Conservation (phyloP, 35 echinoderm and acorn worm genomes). For the Diadema setosum region DNA sequence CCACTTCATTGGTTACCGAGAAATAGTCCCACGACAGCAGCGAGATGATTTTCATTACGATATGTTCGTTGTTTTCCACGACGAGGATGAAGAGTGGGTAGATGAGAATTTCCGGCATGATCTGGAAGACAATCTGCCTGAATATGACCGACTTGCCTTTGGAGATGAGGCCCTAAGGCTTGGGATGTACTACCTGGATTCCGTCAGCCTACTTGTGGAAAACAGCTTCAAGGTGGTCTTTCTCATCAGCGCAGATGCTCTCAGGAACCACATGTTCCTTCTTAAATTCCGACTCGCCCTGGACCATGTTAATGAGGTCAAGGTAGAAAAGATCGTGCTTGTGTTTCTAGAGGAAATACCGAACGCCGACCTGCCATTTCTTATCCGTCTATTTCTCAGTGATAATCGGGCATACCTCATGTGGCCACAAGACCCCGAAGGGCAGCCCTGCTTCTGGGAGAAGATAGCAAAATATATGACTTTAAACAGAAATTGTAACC, state of each 20-base stretch:
- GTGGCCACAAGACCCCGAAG: background rate
- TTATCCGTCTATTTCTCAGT: background rate
- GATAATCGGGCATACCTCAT: background rate
- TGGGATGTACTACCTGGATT: background rate
- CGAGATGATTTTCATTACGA: background rate
- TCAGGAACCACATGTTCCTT: background rate
- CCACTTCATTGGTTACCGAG: background rate
- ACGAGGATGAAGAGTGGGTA: background rate
- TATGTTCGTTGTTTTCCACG: background rate
- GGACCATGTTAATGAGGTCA: background rate
- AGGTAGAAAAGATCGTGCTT: background rate
- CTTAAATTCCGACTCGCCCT: background rate
- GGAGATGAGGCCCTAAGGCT: background rate
- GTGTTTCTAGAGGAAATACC: background rate
- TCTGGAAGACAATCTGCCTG: background rate
- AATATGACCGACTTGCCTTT: background rate
- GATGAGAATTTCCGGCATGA: background rate
- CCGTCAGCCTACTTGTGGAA: background rate
- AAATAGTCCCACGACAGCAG: background rate
- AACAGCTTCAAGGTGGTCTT: background rate
- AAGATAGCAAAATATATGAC: background rate
- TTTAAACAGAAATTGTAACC: no score
- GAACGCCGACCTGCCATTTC: background rate
- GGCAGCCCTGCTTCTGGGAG: background rate
- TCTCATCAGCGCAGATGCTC: background rate